Conservation (phyloP, 1,140 invertebrate species). For the Asbolus verrucosus region DNA sequence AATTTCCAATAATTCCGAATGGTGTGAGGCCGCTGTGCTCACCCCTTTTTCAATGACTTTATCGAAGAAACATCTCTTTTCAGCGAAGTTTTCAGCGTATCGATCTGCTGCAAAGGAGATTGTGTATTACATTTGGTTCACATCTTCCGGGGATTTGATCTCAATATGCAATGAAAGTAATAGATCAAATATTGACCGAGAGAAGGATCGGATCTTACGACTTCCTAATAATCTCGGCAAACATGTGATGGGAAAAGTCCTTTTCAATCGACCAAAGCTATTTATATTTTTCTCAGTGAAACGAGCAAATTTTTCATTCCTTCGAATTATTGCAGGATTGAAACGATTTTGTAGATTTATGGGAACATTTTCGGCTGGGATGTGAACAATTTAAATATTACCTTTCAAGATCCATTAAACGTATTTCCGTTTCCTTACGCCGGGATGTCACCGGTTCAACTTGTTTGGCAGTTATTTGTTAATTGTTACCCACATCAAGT, state of each 20-base stretch:
- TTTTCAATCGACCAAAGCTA: slow-evolving; percentile 19
- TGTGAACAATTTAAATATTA: neutral
- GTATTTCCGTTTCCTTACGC: too few relatives aligned
- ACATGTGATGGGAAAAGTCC: slow-evolving; percentile 7
- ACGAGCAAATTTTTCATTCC: slow-evolving; percentile 23
- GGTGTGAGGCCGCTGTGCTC: neutral
- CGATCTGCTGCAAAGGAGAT: slow-evolving; percentile 20
- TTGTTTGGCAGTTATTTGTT: too few relatives aligned
- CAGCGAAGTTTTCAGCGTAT: slow-evolving; percentile 19
- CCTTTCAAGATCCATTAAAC: neutral
- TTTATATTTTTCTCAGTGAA: slow-evolving; percentile 20
- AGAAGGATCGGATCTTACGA: slow-evolving; percentile 8
- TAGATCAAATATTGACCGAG: slow-evolving; percentile 37
- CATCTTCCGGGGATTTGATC: slow-evolving; percentile 24
- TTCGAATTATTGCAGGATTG: neutral
- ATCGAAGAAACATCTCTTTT: slow-evolving; percentile 1
- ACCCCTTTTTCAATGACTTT: neutral
- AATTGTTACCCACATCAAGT: too few relatives aligned
- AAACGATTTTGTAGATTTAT: slow-evolving; percentile 6
- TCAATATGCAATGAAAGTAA: slow-evolving; percentile 38
- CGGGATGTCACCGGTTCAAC: too few relatives aligned
- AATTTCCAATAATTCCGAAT: slow-evolving; percentile 13
- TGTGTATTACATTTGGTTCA: slow-evolving; percentile 36
- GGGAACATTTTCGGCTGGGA: too few relatives aligned
- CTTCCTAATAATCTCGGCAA: slow-evolving; percentile 32